Conservation (phyloP, 2,797 vertebrate genomes). For the Mormyrops boulengeri region DNA sequence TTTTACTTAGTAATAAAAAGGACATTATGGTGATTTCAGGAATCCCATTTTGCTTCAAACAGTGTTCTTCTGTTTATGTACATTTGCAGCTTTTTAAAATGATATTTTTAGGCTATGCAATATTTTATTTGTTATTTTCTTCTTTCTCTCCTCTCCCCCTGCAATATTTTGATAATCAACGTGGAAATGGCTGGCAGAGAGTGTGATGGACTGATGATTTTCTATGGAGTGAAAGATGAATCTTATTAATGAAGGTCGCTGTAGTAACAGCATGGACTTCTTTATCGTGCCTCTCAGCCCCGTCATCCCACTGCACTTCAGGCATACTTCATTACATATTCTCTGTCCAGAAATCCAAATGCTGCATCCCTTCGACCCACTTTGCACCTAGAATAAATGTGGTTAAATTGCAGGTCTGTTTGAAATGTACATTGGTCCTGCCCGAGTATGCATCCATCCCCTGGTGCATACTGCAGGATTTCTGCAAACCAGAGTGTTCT, state of each 20-base stretch:
- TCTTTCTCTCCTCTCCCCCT: background rate
- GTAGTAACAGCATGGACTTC: slow-evolving; percentile 13
- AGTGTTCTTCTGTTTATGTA: background rate
- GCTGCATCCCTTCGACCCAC: background rate
- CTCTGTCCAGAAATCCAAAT: background rate
- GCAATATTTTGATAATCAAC: slow-evolving; percentile 2
- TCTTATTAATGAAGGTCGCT: slow-evolving; percentile 9
- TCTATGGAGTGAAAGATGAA: slow-evolving; percentile 17
- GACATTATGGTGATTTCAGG: background rate
- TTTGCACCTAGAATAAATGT: background rate
- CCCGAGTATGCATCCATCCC: background rate
- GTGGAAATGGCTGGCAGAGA: background rate
- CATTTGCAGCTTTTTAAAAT: background rate
- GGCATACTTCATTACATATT: background rate
- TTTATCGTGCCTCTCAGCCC: background rate
- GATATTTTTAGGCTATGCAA: background rate
- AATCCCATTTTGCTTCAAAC: background rate
- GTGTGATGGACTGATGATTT: slow-evolving; percentile 13
- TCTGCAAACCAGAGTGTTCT: background rate
- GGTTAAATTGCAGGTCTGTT: background rate
- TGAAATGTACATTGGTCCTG: background rate
- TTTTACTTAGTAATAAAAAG: background rate
- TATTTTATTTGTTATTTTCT: slow-evolving; percentile 9
- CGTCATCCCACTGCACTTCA: background rate
- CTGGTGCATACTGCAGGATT: background rate